These are phyloP conservation scores for Drosophila seclusa DNA, from an alignment of 2,888 invertebrate genomes.

Conservation along the genomic window DNA sequence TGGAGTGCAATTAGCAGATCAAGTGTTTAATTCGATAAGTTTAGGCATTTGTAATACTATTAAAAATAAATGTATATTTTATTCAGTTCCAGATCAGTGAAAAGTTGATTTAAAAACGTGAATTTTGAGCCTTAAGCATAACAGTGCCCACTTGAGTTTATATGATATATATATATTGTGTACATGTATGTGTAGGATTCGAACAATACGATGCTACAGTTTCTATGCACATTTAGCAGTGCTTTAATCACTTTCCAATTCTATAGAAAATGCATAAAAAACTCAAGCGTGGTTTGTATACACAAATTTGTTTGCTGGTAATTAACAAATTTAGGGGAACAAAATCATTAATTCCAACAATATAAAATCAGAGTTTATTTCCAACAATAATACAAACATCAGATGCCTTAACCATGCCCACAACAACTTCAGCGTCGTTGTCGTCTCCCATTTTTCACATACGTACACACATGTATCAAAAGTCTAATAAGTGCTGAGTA, in stretches of 20 bases:
- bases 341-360: constrained; percentile 78
- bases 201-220: background rate
- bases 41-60: background rate
- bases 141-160: constrained; percentile 10
- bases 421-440: constrained; percentile 26
- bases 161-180: constrained; percentile 6
- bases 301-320: constrained; percentile 80
- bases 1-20: constrained; percentile 33
- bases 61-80: background rate
- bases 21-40: constrained; percentile 14
- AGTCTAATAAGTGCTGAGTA: constrained; percentile 70
- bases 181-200: background rate
- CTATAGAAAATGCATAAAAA: constrained; percentile 79
- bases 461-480: constrained; percentile 58
- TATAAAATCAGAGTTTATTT: constrained; percentile 80
- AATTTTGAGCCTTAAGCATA: background rate
- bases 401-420: constrained; percentile 19
- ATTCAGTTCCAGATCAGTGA: background rate
- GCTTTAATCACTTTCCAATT: constrained; percentile 75
- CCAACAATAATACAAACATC: constrained; percentile 76
- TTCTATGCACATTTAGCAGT: constrained; percentile 13
- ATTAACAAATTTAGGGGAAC: constrained; percentile 82
- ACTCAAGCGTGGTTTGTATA: constrained; percentile 79
- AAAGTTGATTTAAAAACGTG: background rate
- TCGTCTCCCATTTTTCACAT: constrained; percentile 31